Evolutionary conservation across 1,140 invertebrate genomes (phyloP).

Genomic region (Vollenhovia emeryi): DNA sequence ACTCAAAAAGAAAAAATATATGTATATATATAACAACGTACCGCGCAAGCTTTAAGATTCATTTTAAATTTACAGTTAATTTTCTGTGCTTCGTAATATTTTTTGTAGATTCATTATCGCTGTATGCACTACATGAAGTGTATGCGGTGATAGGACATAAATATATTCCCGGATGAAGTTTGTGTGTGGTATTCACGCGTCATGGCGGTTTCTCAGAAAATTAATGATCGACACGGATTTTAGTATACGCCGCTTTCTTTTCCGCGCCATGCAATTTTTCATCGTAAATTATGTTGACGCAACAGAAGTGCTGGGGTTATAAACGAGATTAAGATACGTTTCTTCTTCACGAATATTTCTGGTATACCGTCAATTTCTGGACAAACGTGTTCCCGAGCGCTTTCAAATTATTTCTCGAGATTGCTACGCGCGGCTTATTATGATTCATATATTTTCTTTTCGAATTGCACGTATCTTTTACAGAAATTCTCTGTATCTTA

Average conservation of each 20-base stretch:
- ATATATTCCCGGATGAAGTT: constrained; percentile 30
- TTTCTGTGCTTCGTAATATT: not conserved
- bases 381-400: not conserved
- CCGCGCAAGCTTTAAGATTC: not conserved
- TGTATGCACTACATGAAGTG: not conserved
- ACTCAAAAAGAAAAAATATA: not conserved
- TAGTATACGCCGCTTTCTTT: constrained; percentile 33
- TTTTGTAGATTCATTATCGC: constrained; percentile 20
- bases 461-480: not conserved
- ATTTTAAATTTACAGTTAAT: constrained; percentile 24
- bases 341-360: constrained; percentile 22
- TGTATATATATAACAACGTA: not conserved
- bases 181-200: constrained; percentile 34
- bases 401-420: constrained; percentile 17
- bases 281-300: constrained; percentile 54
- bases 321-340: constrained; percentile 41
- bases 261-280: constrained; percentile 33
- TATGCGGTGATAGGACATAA: constrained; percentile 2
- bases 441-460: not conserved
- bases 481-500: not conserved
- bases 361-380: not conserved
- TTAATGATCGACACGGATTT: constrained; percentile 55
- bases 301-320: constrained; percentile 25
- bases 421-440: not conserved
- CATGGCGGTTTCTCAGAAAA: constrained; percentile 50